phyloP scores from a whole-genome alignment of 1,140 invertebrate species.

The Lutraria rhynchaena region DNA sequence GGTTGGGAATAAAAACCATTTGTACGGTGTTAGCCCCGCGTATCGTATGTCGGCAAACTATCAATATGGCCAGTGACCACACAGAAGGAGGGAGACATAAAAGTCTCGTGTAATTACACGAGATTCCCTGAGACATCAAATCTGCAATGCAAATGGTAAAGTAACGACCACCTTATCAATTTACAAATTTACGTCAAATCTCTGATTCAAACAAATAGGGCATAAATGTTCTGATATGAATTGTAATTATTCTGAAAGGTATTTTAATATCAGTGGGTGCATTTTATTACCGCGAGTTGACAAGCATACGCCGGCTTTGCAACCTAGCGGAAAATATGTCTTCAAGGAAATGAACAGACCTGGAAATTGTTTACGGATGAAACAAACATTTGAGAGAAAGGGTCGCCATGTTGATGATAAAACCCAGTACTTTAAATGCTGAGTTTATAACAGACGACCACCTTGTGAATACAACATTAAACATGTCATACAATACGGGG shows the following conservation, averaged over 20 bases:
- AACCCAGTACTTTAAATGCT: neutral
- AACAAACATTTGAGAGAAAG: neutral
- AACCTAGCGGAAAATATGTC: neutral
- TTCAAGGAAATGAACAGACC: neutral
- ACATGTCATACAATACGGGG: conserved; percentile 49
- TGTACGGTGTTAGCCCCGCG: no score
- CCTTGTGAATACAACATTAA: conserved; percentile 55
- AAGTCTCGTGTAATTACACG: conserved; percentile 8
- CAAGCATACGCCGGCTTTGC: neutral
- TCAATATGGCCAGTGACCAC: conserved; percentile 12
- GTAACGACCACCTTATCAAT: conserved; percentile 29
- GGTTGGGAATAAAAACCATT: no score
- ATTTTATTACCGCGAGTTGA: neutral
- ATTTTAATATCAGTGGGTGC: neutral
- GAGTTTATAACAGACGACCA: conserved; percentile 36
- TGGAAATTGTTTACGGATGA: neutral
- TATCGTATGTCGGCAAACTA: no score
- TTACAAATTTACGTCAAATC: conserved; percentile 30
- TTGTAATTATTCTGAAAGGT: conserved; percentile 30
- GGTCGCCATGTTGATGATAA: neutral
- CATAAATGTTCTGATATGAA: neutral
- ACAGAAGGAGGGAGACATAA: conserved; percentile 22
- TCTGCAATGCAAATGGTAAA: conserved; percentile 18
- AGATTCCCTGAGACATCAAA: conserved; percentile 35
- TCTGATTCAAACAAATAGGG: conserved; percentile 20